Conservation (phyloP, 2,888 invertebrate species). For the Yponomeuta evonymella region DNA sequence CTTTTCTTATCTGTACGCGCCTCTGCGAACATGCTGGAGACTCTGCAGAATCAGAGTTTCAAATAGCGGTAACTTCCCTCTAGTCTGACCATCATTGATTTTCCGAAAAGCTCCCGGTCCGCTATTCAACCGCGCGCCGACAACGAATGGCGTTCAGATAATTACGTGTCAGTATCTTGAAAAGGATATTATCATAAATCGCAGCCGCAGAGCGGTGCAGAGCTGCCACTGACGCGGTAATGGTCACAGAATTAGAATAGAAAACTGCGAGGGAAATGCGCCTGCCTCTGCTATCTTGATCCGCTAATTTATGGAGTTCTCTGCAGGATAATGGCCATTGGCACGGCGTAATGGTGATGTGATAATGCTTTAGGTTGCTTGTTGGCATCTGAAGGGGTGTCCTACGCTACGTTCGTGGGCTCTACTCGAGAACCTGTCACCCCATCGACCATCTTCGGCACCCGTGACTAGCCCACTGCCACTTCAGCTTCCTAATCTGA, state of each 20-base stretch:
- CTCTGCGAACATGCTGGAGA: no score
- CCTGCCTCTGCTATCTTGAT: neutral
- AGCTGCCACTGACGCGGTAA: slow-evolving; percentile 9
- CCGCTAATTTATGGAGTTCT: neutral
- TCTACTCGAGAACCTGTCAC: no score
- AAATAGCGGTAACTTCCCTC: no score
- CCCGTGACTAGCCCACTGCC: no score
- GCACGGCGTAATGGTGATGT: neutral
- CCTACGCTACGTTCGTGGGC: no score
- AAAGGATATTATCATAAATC: slow-evolving; percentile 14
- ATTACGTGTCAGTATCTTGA: slow-evolving; percentile 8
- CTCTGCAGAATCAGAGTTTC: no score
- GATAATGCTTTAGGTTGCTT: neutral
- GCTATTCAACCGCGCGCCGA: slow-evolving; percentile 1
- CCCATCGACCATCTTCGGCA: no score
- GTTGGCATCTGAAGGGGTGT: no score
- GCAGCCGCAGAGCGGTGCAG: neutral
- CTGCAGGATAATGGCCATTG: neutral
- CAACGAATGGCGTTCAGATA: slow-evolving; percentile 11
- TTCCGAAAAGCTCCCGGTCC: neutral
- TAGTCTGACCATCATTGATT: no score
- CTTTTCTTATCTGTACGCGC: no score
- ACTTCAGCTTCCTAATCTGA: no score
- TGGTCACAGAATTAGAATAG: slow-evolving; percentile 13
- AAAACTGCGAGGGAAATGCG: slow-evolving; percentile 4